These are phyloP conservation scores for Cotesia typhae DNA, from an alignment of 1,140 invertebrate species.

Conservation along the genomic window DNA sequence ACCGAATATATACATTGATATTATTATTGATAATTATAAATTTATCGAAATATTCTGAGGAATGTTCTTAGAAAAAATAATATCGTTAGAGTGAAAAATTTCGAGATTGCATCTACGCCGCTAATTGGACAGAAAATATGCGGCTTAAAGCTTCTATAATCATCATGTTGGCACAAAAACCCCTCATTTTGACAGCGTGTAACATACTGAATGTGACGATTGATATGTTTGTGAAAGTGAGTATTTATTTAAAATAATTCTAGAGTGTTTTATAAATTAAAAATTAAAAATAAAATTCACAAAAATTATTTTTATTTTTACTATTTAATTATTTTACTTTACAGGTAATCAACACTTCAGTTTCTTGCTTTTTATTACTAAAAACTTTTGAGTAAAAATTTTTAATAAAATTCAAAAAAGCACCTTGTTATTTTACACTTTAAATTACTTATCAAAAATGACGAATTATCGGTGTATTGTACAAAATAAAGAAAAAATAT, in stretches of 20 bases:
- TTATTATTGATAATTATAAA: too few relatives aligned
- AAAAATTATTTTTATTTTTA: too few relatives aligned
- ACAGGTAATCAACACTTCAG: constrained; percentile 23
- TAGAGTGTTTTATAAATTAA: not conserved
- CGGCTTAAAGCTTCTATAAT: constrained; percentile 30
- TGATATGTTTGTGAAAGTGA: constrained; percentile 43
- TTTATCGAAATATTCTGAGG: too few relatives aligned
- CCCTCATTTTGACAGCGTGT: constrained; percentile 38
- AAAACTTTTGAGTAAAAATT: constrained; percentile 2
- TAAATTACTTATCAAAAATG: too few relatives aligned
- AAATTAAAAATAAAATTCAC: too few relatives aligned
- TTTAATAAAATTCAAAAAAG: too few relatives aligned
- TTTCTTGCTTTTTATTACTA: constrained; percentile 29
- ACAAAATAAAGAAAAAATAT: too few relatives aligned
- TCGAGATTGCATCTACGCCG: constrained; percentile 25
- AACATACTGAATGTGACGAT: constrained; percentile 39
- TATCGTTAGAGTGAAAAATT: constrained; percentile 38
- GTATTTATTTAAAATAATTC: not conserved
- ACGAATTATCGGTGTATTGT: too few relatives aligned
- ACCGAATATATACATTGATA: not conserved
- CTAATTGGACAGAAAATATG: constrained; percentile 34
- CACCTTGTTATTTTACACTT: too few relatives aligned
- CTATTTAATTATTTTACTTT: not conserved
- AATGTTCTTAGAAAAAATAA: too few relatives aligned
- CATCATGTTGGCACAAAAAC: constrained; percentile 41